phyloP scores from a whole-genome alignment of 2,797 vertebrate genomes.

The Otolemur crassicaudatus region DNA sequence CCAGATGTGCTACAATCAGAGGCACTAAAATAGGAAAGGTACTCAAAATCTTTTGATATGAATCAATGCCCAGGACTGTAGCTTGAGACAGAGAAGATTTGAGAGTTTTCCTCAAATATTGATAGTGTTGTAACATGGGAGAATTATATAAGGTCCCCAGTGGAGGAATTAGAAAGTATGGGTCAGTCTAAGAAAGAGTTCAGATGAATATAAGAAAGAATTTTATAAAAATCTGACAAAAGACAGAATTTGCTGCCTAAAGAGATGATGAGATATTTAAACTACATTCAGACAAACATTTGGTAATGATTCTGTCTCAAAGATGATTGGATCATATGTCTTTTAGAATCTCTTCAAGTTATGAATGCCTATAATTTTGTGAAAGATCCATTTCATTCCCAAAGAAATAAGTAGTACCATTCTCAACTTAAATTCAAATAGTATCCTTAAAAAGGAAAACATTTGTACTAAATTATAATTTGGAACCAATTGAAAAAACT shows the following conservation, averaged over 20 bases:
- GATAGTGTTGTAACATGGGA: not conserved
- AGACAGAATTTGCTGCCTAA: not conserved
- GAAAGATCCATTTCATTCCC: not conserved
- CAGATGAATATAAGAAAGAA: not conserved
- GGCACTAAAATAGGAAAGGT: not conserved
- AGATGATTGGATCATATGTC: not conserved
- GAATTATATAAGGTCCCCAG: not conserved
- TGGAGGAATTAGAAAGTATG: not conserved
- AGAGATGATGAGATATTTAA: not conserved
- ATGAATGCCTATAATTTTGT: conserved; percentile 3
- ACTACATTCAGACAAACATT: not conserved
- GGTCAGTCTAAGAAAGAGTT: not conserved
- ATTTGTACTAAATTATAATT: not conserved
- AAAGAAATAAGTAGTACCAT: not conserved
- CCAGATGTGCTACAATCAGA: not conserved
- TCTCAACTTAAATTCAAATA: not conserved
- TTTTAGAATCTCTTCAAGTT: conserved; percentile 46
- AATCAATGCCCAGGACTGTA: not conserved
- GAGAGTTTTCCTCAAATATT: not conserved
- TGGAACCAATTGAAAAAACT: not conserved
- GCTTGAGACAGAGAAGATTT: not conserved
- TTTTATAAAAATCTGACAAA: not conserved
- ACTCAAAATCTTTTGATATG: not conserved
- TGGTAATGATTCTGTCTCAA: not conserved
- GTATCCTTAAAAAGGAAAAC: not conserved